phyloP scores from a whole-genome alignment of 92 coral and sea anemone genomes.

The Epizoanthus ramosus region DNA sequence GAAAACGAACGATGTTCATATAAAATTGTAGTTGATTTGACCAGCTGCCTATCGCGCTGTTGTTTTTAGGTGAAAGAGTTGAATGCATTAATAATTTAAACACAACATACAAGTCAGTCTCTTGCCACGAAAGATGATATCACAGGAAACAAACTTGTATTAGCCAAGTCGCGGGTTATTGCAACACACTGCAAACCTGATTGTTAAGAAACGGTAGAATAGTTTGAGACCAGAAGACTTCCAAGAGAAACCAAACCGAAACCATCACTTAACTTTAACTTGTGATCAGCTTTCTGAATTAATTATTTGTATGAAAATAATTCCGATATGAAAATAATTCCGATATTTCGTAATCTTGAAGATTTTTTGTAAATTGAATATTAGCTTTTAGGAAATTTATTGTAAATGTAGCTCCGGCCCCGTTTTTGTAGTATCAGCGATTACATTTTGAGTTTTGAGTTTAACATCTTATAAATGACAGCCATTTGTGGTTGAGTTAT shows the following conservation, averaged over 20 bases:
- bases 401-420: no score
- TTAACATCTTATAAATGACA: slow-evolving; percentile 11
- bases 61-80: slow-evolving; percentile 20
- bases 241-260: no score
- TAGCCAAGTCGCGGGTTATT: not conserved
- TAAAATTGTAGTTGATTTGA: slow-evolving; percentile 16
- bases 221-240: not conserved
- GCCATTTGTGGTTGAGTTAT: slow-evolving; percentile 31
- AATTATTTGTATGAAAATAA: no score
- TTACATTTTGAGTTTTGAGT: slow-evolving; percentile 18
- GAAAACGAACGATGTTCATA: slow-evolving; percentile 13
- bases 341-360: no score
- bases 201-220: not conserved
- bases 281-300: no score
- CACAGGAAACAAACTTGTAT: slow-evolving; percentile 20
- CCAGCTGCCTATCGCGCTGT: slow-evolving; percentile 43
- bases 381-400: no score
- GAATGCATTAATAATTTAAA: slow-evolving; percentile 37
- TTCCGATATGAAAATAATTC: no score
- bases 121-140: slow-evolving; percentile 13
- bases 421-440: not conserved
- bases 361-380: no score
- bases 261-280: no score
- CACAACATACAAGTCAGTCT: slow-evolving; percentile 10
- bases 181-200: not conserved